Percentiles rank a stretch among this genome's conserved stretches.
Evolutionary conservation across 2,888 invertebrate species (phyloP).

Genomic region (Drosophila anceps): DNA sequence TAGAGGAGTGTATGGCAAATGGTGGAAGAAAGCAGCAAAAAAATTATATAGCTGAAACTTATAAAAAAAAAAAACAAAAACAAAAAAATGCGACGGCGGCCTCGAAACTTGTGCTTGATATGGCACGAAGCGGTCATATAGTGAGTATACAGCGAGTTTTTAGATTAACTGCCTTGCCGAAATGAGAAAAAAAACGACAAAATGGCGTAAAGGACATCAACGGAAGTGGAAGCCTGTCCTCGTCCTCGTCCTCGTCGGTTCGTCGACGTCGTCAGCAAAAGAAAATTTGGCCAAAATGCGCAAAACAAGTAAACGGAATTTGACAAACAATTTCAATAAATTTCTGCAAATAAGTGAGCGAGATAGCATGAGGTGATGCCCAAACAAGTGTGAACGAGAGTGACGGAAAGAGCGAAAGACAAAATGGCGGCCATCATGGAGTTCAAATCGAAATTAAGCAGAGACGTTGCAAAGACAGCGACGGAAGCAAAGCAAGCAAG

Average conservation of each 20-base stretch:
- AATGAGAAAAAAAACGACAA: conserved; percentile 30
- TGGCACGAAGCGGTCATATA: conserved; percentile 65
- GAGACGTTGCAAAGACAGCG: conserved; percentile 33
- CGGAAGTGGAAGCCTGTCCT: conserved; percentile 69
- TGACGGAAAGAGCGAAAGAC: conserved; percentile 43
- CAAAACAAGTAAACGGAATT: conserved; percentile 80
- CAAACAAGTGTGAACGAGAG: conserved; percentile 27
- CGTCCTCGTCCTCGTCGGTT: conserved; percentile 8
- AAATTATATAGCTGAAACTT: conserved; percentile 49
- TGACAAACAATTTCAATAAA: conserved; percentile 82
- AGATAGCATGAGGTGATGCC: conserved; percentile 28
- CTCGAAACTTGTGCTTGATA: conserved; percentile 65
- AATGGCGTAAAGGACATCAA: conserved; percentile 62
- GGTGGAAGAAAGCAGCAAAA: conserved; percentile 12
- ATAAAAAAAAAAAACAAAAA: conserved; percentile 51
- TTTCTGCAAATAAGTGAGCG: conserved; percentile 76
- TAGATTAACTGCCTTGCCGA: conserved; percentile 69
- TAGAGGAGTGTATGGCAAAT: conserved; percentile 21
- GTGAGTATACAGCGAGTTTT: conserved; percentile 52
- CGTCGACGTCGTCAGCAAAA: conserved; percentile 32
- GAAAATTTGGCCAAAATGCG: conserved; percentile 69
- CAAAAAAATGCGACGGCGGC: conserved; percentile 18
- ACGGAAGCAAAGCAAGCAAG: conserved; percentile 63
- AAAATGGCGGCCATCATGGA: conserved; percentile 72
- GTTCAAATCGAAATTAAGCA: conserved; percentile 78